These are phyloP conservation scores for Mustelus asterias DNA, from an alignment of 2,113 vertebrate genomes.

Conservation along the genomic window DNA sequence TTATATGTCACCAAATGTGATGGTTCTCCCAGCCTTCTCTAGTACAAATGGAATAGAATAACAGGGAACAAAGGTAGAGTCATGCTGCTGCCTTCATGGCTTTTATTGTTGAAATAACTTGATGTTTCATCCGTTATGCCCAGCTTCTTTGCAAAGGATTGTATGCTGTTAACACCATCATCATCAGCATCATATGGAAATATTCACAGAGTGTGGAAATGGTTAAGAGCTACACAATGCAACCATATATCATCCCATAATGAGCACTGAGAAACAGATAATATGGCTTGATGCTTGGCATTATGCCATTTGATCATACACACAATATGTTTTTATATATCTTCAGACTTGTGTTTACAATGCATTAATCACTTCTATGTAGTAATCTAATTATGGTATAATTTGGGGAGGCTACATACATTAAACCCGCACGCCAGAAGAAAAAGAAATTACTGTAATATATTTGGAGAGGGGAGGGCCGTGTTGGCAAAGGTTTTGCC, in stretches of 20 bases:
- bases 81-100: not conserved
- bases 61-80: not conserved
- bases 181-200: not conserved
- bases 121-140: not conserved
- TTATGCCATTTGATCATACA: not conserved
- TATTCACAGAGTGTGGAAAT: not conserved
- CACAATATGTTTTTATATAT: not conserved
- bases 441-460: not conserved
- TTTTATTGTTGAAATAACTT: not conserved
- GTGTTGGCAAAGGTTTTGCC: not conserved
- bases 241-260: not conserved
- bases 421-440: not conserved
- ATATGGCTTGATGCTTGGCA: not conserved
- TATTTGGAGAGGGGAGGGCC: not conserved
- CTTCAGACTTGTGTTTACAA: not conserved
- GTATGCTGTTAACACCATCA: not conserved
- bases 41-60: not conserved
- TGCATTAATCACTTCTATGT: not conserved
- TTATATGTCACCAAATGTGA: not conserved
- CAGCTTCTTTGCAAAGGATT: not conserved
- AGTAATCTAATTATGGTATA: not conserved
- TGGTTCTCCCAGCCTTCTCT: not conserved
- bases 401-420: not conserved
- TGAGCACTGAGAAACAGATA: not conserved
- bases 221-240: not conserved